Evolutionary conservation across 2,888 invertebrate genomes (phyloP), one percentile per base, ranked within the genome.

Genomic region (Xestia c-nigrum): DNA sequence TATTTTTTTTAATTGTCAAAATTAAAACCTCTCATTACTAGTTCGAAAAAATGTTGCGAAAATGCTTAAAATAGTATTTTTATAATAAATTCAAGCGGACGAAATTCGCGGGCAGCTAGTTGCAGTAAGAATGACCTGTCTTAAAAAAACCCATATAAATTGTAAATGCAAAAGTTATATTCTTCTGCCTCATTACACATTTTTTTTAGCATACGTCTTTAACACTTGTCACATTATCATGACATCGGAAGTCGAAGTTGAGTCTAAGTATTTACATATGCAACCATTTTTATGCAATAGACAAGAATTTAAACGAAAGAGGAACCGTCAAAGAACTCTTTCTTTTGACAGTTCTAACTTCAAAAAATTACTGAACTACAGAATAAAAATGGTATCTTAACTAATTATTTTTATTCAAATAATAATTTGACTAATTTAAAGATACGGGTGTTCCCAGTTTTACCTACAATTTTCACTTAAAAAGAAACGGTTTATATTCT

Each of bases 401-500:
- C 9, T 52, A 10, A 52, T 1, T 55, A 55, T 12, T 55, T 10
- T 21, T 3, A 52, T 1, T 52, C 52, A n/a, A 55, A 4, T n/a
- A 10, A 55, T 16, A 55, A 0, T 55, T 55, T 24, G 12, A 12
- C 24, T 12, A n/a, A n/a, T n/a, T 24, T 14, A 57, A 0, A 57
- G 57, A 57, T 57, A 24, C 57, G 2, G 5, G 2, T 57, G 57
- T 57, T 5, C 9, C 9, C 43, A 19, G 43, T 5, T 19, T 52
- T 63, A 24, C 82, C 83, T 50, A 76, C 16, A 55, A 55, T 31
- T 68, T 68, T 61, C 0, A 16, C 46, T 14, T 2, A 72, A 65
- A 65, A 52, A n/a, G n/a, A 50, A 80, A 12, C 61, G 50, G 46
- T 47, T 63, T 40, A 19, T 61, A 72, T 50, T 66, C 78, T 72